Conservation (phyloP, 30 jellyfish, hydroid and myxozoan species). For the Cassiopea xamachana region DNA sequence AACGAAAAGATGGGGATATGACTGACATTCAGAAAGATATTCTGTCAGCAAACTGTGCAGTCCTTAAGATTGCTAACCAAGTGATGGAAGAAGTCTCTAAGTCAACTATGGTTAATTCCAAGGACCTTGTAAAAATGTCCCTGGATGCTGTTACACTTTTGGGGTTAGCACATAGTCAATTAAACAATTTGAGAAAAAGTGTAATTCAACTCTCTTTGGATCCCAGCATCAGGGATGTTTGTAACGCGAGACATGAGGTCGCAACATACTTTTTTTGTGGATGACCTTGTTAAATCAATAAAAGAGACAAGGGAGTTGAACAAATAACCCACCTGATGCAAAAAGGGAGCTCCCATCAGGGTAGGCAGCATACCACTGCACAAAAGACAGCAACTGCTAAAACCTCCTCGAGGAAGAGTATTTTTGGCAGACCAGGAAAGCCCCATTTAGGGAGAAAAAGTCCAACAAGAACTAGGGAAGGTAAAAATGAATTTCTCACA, state of each 20-base stretch:
- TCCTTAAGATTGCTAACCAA: not conserved
- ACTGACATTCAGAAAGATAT: too few relatives aligned
- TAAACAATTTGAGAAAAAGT: slow-evolving; percentile 1
- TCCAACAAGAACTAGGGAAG: slow-evolving; percentile 10
- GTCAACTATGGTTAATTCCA: not conserved
- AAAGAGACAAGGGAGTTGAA: slow-evolving; percentile 27
- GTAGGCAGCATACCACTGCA: not conserved
- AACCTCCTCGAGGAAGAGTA: not conserved
- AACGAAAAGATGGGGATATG: too few relatives aligned
- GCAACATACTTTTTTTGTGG: slow-evolving; percentile 35
- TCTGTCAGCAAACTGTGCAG: too few relatives aligned
- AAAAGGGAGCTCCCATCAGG: not conserved
- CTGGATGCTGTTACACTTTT: slow-evolving; percentile 21
- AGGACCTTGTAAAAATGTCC: not conserved
- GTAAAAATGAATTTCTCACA: not conserved
- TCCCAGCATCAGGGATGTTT: slow-evolving; percentile 31
- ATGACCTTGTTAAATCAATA: slow-evolving; percentile 20
- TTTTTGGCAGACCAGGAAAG: slow-evolving; percentile 60
- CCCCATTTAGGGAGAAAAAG: slow-evolving; percentile 24
- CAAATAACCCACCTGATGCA: not conserved
- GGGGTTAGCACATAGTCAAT: slow-evolving; percentile 29
- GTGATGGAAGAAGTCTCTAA: not conserved
- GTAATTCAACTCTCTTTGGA: slow-evolving; percentile 17
- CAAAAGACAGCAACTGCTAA: not conserved
- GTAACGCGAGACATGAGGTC: slow-evolving; percentile 44